Evolutionary conservation across 2,113 vertebrate genomes (phyloP).

Genomic region (Clarias macrocephalus): DNA sequence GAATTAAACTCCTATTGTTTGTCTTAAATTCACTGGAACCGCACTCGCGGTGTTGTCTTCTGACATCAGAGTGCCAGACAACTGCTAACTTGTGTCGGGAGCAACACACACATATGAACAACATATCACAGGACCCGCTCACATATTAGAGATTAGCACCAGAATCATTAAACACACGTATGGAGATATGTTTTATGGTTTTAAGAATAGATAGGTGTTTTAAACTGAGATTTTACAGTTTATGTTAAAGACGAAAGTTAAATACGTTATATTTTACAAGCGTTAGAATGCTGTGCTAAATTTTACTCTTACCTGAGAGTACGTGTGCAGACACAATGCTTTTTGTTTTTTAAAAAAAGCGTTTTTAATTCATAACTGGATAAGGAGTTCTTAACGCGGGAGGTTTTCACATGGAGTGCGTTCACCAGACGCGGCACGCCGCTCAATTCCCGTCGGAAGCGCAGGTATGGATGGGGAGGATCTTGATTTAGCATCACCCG

Average conservation of each 20-base stretch:
- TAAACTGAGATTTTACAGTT: not conserved
- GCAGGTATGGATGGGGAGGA: not conserved
- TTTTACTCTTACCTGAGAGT: too few relatives aligned
- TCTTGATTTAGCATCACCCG: not conserved
- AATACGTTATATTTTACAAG: not conserved
- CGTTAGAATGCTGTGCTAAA: not conserved
- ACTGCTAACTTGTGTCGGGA: not conserved
- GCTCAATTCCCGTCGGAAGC: not conserved
- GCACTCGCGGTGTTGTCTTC: not conserved
- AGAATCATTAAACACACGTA: not conserved
- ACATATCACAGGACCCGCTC: not conserved
- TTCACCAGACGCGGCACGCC: not conserved
- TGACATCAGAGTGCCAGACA: not conserved
- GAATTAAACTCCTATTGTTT: not conserved
- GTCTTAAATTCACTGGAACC: not conserved
- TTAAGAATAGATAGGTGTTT: not conserved
- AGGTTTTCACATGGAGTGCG: not conserved
- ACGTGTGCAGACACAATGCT: not conserved
- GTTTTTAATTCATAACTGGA: not conserved
- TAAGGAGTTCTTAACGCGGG: not conserved
- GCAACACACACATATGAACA: not conserved
- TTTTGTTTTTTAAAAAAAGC: not conserved
- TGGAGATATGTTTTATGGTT: too few relatives aligned
- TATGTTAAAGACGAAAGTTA: not conserved
- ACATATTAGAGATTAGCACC: not conserved